phyloP scores from a whole-genome alignment of 2,113 vertebrate species.

The Guaruba guarouba region DNA sequence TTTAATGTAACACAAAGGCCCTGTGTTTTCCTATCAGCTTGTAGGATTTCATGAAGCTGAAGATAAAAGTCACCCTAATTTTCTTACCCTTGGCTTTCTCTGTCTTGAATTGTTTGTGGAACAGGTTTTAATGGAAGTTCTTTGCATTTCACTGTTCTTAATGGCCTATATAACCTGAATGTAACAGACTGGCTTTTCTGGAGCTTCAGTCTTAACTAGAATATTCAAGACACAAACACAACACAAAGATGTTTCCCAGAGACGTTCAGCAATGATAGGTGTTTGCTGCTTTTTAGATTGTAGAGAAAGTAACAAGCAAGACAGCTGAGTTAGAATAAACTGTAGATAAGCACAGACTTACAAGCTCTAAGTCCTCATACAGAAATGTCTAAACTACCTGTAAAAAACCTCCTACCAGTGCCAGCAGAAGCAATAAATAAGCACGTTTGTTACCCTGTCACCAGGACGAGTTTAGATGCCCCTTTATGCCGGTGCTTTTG shows the following conservation, averaged over 20 bases:
- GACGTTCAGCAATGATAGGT: background rate
- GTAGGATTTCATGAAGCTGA: background rate
- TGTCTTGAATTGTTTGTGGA: background rate
- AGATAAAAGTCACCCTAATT: background rate
- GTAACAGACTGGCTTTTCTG: background rate
- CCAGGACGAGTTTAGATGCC: background rate
- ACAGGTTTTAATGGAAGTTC: background rate
- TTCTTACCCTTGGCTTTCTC: background rate
- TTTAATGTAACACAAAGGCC: background rate
- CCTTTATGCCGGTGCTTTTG: background rate
- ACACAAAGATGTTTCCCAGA: background rate
- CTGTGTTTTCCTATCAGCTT: background rate
- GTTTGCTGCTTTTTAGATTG: background rate
- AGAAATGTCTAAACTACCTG: background rate
- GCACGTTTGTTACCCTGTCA: background rate
- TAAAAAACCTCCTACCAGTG: background rate
- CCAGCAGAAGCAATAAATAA: background rate
- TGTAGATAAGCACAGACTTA: background rate
- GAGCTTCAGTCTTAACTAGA: background rate
- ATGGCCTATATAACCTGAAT: background rate
- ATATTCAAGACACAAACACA: background rate
- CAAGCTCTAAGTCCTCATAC: background rate
- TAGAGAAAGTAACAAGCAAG: background rate
- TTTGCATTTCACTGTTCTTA: background rate
- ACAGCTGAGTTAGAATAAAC: background rate